A percentile compares a stretch with the other conserved stretches of the same genome.
Evolutionary conservation across 2,113 vertebrate genomes (phyloP).

Genomic region (Odobenus rosmarus): DNA sequence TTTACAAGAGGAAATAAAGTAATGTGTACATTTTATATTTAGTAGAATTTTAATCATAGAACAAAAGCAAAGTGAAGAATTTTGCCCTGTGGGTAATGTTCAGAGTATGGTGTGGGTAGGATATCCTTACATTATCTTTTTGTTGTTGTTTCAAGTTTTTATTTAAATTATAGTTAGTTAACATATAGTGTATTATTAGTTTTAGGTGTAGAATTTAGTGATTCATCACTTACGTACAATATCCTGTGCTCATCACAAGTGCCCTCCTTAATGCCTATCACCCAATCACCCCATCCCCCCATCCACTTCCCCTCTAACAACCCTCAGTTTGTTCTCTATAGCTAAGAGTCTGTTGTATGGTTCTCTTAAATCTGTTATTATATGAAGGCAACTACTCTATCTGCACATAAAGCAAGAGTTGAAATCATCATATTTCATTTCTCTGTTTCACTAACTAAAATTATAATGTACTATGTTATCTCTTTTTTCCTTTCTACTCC

Average conservation of each 20-base stretch:
- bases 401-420: background rate
- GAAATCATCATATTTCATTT: background rate
- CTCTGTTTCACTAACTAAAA: background rate
- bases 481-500: background rate
- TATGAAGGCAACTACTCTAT: background rate
- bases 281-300: background rate
- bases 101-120: background rate
- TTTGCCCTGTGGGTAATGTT: background rate
- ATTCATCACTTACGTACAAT: background rate
- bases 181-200: background rate
- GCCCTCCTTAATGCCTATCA: background rate
- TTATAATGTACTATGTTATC: background rate
- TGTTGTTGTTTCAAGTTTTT: background rate
- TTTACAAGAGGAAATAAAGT: background rate
- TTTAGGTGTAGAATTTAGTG: background rate
- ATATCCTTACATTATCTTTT: background rate
- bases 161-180: background rate
- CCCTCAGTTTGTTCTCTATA: background rate
- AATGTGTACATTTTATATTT: background rate
- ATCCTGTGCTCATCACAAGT: background rate
- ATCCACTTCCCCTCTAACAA: background rate
- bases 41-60: background rate
- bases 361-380: background rate
- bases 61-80: background rate
- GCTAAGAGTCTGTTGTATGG: background rate